Conservation (phyloP, 2,888 invertebrate genomes). For the Morinoia aosen region DNA sequence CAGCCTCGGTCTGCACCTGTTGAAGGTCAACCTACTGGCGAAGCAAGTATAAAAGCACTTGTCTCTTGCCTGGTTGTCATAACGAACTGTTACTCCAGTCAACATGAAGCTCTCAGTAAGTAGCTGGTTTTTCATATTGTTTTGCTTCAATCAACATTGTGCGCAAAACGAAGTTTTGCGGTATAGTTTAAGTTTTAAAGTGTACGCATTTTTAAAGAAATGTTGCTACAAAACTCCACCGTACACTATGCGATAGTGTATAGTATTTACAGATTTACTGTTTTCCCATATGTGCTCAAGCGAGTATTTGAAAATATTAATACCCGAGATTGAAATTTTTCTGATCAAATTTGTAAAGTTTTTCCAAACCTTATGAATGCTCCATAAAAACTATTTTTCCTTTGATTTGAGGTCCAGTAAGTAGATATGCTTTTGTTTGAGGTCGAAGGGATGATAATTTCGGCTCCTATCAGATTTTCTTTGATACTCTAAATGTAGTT, state of each 20-base stretch:
- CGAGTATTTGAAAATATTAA: neutral
- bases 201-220: neutral
- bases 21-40: neutral
- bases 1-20: neutral
- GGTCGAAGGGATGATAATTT: too few species aligned
- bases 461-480: too few species aligned
- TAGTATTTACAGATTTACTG: neutral
- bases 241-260: neutral
- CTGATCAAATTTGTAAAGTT: neutral
- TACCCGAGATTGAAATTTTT: neutral
- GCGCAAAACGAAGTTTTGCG: too few species aligned
- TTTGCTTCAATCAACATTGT: too few species aligned
- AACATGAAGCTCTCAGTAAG: constrained; percentile 4
- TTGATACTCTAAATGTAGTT: too few species aligned
- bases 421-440: neutral
- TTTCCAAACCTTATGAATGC: too few species aligned
- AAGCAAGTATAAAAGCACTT: neutral
- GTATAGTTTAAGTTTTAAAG: neutral
- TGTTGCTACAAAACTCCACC: neutral
- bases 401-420: neutral
- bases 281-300: neutral
- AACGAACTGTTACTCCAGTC: neutral
- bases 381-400: neutral
- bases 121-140: neutral
- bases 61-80: neutral